Evolutionary conservation across 2,797 vertebrate species (phyloP).

Genomic region (Buphagus erythrorhynchus): DNA sequence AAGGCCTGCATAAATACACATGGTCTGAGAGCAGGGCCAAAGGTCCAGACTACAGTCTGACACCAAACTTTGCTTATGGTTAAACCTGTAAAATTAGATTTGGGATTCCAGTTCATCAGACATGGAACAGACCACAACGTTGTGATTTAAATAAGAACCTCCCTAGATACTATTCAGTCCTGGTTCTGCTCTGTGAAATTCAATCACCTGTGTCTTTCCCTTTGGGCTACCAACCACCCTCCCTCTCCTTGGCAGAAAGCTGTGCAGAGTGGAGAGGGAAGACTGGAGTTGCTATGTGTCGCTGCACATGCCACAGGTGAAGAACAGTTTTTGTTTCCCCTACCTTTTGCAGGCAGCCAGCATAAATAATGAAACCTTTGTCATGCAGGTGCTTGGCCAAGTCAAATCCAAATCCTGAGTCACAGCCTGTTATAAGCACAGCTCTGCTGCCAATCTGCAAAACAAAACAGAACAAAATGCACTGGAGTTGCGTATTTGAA

Average conservation of each 20-base stretch:
- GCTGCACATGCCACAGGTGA: not conserved
- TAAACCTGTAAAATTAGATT: not conserved
- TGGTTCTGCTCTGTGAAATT: not conserved
- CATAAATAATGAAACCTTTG: constrained; percentile 79
- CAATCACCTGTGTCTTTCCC: not conserved
- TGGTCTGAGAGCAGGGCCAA: not conserved
- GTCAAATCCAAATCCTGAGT: constrained; percentile 81
- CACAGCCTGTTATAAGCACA: constrained; percentile 81
- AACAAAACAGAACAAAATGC: not conserved
- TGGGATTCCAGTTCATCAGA: not conserved
- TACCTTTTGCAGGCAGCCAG: constrained; percentile 83
- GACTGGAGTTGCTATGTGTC: not conserved
- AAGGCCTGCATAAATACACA: not conserved
- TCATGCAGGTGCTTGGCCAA: constrained; percentile 79
- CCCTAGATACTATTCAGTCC: not conserved
- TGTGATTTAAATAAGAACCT: not conserved
- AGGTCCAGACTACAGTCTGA: not conserved
- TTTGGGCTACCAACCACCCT: not conserved
- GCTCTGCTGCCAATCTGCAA: constrained; percentile 76
- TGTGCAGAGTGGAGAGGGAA: not conserved
- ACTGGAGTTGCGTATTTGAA: not conserved
- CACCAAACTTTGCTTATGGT: not conserved
- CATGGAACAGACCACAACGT: not conserved
- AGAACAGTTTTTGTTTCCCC: not conserved
- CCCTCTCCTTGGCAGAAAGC: not conserved